Percentiles rank a stretch among this genome's conserved stretches.
These are phyloP conservation scores for Heliconius congener DNA, from an alignment of 1,140 invertebrate species.

Conservation along the genomic window DNA sequence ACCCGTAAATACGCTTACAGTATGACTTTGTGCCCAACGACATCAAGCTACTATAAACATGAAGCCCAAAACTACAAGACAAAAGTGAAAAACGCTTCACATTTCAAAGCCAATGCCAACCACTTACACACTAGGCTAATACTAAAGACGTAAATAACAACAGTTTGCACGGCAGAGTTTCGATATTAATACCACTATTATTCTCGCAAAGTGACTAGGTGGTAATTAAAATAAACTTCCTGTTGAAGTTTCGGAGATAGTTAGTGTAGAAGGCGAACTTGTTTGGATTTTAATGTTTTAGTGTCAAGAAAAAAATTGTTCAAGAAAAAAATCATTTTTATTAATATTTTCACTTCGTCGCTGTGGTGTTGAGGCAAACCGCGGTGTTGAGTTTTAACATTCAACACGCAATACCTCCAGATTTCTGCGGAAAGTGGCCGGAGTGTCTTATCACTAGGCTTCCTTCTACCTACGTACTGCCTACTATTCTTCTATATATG, in stretches of 20 bases:
- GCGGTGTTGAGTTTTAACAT: too few relatives aligned
- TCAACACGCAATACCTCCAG: too few relatives aligned
- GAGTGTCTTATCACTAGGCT: neutral
- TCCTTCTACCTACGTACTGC: too few relatives aligned
- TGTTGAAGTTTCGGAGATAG: constrained; percentile 11
- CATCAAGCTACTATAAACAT: too few relatives aligned
- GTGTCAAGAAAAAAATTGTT: neutral
- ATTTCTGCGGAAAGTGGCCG: neutral
- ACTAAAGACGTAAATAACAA: constrained; percentile 27
- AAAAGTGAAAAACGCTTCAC: too few relatives aligned
- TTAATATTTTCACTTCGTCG: too few relatives aligned
- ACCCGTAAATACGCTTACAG: too few relatives aligned
- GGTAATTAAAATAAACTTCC: constrained; percentile 23
- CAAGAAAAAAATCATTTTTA: neutral
- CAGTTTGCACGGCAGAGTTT: constrained; percentile 23
- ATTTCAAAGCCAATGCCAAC: too few relatives aligned
- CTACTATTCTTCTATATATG: too few relatives aligned
- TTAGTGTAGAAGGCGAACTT: neutral
- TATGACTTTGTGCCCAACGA: too few relatives aligned
- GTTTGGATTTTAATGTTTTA: constrained; percentile 25
- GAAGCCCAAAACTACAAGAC: too few relatives aligned
- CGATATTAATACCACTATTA: constrained; percentile 3
- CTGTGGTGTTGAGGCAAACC: neutral
- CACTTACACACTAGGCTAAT: constrained; percentile 12
- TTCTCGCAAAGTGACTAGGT: constrained; percentile 11